phyloP scores from a whole-genome alignment of 1,140 invertebrate species.

The Galendromus occidentalis region DNA sequence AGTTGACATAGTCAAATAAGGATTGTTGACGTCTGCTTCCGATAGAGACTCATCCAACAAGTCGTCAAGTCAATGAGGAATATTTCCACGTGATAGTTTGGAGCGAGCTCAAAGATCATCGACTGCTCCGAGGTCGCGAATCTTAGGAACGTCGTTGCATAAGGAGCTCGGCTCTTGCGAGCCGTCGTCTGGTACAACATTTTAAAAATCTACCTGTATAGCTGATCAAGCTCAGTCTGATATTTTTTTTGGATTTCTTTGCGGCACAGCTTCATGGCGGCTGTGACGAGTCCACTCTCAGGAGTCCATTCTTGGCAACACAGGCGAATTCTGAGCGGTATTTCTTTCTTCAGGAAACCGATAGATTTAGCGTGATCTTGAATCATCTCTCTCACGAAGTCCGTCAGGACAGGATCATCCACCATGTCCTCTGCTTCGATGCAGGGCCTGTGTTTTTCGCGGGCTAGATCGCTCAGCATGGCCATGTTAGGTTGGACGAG shows the following conservation, averaged over 20 bases:
- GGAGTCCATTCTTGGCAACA: constrained; percentile 31
- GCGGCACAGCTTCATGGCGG: constrained; percentile 29
- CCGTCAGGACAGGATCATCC: not conserved
- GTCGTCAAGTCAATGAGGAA: too few relatives aligned
- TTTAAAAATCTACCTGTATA: not conserved
- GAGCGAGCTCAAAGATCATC: too few relatives aligned
- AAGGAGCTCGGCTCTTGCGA: too few relatives aligned
- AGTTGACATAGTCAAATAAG: too few relatives aligned
- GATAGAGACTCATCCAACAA: too few relatives aligned
- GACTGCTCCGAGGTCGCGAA: too few relatives aligned
- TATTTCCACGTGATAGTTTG: too few relatives aligned
- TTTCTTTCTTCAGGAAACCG: constrained; percentile 24
- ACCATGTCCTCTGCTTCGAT: not conserved
- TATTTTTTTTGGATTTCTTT: constrained; percentile 15
- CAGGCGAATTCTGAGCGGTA: constrained; percentile 29
- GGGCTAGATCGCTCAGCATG: not conserved
- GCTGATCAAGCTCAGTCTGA: not conserved
- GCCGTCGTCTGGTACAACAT: too few relatives aligned
- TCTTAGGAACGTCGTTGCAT: too few relatives aligned
- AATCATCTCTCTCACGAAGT: not conserved
- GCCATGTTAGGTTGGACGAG: constrained; percentile 34
- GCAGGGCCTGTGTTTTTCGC: not conserved
- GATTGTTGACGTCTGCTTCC: too few relatives aligned
- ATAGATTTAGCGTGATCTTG: not conserved
- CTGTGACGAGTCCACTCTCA: constrained; percentile 34